phyloP scores from a whole-genome alignment of 1,140 invertebrate species.

The Eumeta japonica region DNA sequence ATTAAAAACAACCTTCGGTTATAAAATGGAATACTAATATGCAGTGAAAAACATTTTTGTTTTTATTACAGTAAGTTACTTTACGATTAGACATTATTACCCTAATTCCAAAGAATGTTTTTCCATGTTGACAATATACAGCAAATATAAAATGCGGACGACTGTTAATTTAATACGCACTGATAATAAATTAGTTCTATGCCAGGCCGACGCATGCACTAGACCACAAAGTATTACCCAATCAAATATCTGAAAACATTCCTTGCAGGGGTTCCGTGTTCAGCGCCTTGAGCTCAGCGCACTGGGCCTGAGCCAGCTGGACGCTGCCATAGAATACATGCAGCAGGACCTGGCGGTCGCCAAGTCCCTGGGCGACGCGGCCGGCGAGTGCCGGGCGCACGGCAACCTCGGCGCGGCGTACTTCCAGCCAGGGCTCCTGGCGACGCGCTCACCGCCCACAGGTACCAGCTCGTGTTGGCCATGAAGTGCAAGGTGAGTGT shows the following conservation, averaged over 20 bases:
- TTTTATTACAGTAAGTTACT: too few species aligned
- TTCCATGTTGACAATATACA: neutral
- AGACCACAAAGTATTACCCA: neutral
- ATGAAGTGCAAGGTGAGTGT: conserved; percentile 85
- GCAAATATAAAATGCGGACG: neutral
- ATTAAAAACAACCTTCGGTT: too few species aligned
- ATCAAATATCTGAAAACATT: neutral
- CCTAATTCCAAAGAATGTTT: too few species aligned
- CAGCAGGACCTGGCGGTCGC: conserved; percentile 90
- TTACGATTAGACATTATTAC: too few species aligned
- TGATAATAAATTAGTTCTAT: too few species aligned
- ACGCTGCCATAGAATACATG: conserved; percentile 92
- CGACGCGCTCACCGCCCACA: conserved; percentile 89
- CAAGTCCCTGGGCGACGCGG: conserved; percentile 63
- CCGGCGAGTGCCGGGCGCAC: conserved; percentile 68
- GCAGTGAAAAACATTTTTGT: too few species aligned
- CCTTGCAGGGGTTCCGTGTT: conserved; percentile 82
- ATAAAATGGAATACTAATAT: too few species aligned
- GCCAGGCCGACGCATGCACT: neutral
- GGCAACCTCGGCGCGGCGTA: conserved; percentile 87
- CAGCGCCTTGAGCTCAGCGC: conserved; percentile 90
- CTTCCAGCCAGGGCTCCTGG: conserved; percentile 95
- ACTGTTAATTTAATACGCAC: too few species aligned
- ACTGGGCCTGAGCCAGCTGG: conserved; percentile 95
- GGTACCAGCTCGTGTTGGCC: conserved; percentile 90